Evolutionary conservation across 2,797 vertebrate species (phyloP).

Genomic region (Peromyscus eremicus): DNA sequence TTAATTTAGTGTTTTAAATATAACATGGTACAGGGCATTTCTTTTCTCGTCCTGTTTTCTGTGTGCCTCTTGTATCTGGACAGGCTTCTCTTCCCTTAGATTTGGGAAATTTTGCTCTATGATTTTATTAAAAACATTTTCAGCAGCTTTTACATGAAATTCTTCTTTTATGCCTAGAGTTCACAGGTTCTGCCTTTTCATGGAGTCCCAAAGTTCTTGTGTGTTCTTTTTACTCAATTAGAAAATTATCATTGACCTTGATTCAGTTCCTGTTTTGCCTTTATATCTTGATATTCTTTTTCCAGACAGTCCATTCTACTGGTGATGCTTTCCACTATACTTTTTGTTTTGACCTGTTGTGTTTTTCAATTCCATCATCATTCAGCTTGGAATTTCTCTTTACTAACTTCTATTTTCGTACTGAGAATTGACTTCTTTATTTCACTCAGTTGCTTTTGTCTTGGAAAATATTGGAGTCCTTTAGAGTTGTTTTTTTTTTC

Average conservation of each 20-base stretch:
- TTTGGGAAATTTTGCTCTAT: background rate
- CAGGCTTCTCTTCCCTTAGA: background rate
- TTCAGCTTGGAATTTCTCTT: background rate
- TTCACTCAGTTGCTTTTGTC: background rate
- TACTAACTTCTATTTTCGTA: background rate
- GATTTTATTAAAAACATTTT: background rate
- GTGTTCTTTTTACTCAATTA: background rate
- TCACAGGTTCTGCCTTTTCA: background rate
- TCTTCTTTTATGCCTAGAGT: background rate
- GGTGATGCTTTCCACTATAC: background rate
- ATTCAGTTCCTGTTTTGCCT: background rate
- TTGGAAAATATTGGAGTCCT: background rate
- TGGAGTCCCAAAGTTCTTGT: background rate
- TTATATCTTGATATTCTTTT: background rate
- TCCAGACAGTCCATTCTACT: background rate
- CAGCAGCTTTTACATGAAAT: background rate
- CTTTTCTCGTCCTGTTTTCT: background rate
- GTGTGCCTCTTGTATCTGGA: background rate
- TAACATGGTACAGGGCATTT: background rate
- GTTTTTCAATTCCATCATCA: background rate
- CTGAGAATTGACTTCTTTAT: background rate
- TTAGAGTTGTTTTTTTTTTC: background rate
- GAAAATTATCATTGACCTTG: background rate
- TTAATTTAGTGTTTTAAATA: background rate
- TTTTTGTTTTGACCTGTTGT: background rate